Evolutionary conservation across 2,888 invertebrate genomes (phyloP).

Genomic region (Chalcis sispes): DNA sequence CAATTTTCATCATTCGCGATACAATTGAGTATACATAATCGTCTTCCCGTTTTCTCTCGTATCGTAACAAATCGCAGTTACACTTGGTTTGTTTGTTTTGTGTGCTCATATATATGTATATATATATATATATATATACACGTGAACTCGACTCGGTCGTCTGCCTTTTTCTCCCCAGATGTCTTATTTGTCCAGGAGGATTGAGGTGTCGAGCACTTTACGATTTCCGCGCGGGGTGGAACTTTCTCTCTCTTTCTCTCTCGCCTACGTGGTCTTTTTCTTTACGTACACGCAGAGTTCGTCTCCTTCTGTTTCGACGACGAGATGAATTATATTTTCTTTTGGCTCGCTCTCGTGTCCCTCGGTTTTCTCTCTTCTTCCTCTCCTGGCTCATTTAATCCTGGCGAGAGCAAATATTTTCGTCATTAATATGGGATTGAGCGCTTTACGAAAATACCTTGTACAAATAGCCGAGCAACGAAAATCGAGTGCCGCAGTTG

Average conservation of each 20-base stretch:
- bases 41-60: conserved; percentile 2
- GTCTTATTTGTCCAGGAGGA: conserved; percentile 75
- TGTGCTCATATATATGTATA: neutral
- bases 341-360: neutral
- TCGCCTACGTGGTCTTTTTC: neutral
- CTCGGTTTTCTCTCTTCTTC: neutral
- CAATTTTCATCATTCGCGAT: conserved; percentile 30
- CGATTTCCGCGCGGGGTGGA: conserved; percentile 68
- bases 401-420: conserved; percentile 36
- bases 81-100: conserved; percentile 20
- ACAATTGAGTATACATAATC: too few relatives aligned
- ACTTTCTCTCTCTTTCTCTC: too few relatives aligned
- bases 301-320: conserved; percentile 33
- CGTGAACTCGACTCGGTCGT: neutral
- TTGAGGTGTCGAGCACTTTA: conserved; percentile 74
- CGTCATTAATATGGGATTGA: conserved; percentile 34
- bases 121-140: too few relatives aligned
- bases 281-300: conserved; percentile 58
- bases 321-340: conserved; percentile 29
- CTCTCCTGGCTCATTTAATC: conserved; percentile 4
- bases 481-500: conserved; percentile 53
- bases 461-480: conserved; percentile 26
- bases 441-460: conserved; percentile 44
- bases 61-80: conserved; percentile 4
- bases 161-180: conserved; percentile 50